Evolutionary conservation across 1,140 invertebrate genomes (phyloP), one percentile per base, ranked within the genome.

Genomic region (Phymorhynchus buccinoides): DNA sequence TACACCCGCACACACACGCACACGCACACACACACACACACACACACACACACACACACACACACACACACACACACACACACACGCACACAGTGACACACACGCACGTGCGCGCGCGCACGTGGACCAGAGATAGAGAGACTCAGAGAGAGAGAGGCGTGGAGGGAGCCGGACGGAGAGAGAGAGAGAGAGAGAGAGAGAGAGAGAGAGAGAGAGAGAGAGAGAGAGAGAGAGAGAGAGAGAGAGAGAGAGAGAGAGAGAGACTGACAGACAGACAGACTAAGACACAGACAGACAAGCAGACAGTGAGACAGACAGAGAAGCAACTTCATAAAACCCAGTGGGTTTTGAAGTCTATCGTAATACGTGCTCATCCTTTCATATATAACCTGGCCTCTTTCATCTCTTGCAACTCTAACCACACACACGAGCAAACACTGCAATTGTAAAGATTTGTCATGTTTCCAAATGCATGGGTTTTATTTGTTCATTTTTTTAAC

Each of bases 251-350:
- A 79, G 22, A 78, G 75, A 78, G 14, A 78, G 37, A 78, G 14
- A 78, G 75, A 78, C 39, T 42, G 75, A 78, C 39, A 44, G 75
- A 78, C 39, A 78, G 75, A 78, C 22, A 78, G 75, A 78, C 39
- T 42, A 14, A 78, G 16, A 78, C 39, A 78, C 37, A 78, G 75
- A 78, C 75, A 44, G 75, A 78, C 41, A 78, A 14, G 44, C 75
- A 78, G 30, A 78, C 75, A 78, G 41, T 42, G 22, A 78, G 18
- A 75, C 71, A 75, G 71, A 16, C 16, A 75, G 71, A 75, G 30
- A 75, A 35, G 37, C 16, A 75, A 37, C 0, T 42, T 77, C 9
- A 35, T 6, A 48, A 48, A n/a, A n/a, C n/a, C 18, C 44, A 48
- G 44, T 9, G 18, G 6, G 18, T 48, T 48, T 18, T 9, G 7